phyloP scores from a whole-genome alignment of 2,797 vertebrate genomes.

The Rhinella marina region DNA sequence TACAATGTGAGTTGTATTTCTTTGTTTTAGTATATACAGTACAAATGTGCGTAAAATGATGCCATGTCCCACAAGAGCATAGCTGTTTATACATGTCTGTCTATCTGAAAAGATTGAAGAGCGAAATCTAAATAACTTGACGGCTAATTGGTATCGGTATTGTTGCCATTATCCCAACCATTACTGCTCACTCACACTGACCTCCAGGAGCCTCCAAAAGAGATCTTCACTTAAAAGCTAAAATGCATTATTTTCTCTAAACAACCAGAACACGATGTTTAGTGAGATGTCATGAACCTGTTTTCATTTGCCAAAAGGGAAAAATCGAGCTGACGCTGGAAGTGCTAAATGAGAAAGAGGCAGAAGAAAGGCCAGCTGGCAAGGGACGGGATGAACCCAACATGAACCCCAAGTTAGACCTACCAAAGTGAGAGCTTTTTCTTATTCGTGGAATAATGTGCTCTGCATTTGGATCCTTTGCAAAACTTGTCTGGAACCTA shows the following conservation, averaged over 20 bases:
- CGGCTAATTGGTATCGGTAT: constrained; percentile 19
- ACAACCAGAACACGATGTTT: constrained; percentile 45
- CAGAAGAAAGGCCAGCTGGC: constrained; percentile 90
- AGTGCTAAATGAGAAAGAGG: constrained; percentile 91
- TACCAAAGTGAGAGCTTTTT: constrained; percentile 85
- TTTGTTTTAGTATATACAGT: neutral
- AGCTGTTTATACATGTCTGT: constrained; percentile 10
- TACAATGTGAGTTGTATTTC: too few species aligned
- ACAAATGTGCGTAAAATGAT: neutral
- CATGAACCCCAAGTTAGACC: constrained; percentile 95
- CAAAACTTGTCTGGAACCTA: neutral
- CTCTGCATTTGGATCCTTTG: neutral
- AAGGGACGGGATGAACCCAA: constrained; percentile 98
- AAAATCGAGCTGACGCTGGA: constrained; percentile 98
- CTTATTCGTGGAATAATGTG: constrained; percentile 62
- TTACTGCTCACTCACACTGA: neutral
- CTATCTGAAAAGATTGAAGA: constrained; percentile 18
- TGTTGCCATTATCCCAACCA: constrained; percentile 19
- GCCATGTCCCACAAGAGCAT: neutral
- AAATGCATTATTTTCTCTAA: constrained; percentile 35
- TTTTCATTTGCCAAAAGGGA: constrained; percentile 82
- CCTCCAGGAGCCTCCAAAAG: neutral
- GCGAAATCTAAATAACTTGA: constrained; percentile 15
- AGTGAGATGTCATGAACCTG: constrained; percentile 60
- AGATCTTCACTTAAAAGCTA: constrained; percentile 19